Base-by-base conservation (phyloP, 2,888 invertebrate species). In the Candidula unifasciata region DNA sequence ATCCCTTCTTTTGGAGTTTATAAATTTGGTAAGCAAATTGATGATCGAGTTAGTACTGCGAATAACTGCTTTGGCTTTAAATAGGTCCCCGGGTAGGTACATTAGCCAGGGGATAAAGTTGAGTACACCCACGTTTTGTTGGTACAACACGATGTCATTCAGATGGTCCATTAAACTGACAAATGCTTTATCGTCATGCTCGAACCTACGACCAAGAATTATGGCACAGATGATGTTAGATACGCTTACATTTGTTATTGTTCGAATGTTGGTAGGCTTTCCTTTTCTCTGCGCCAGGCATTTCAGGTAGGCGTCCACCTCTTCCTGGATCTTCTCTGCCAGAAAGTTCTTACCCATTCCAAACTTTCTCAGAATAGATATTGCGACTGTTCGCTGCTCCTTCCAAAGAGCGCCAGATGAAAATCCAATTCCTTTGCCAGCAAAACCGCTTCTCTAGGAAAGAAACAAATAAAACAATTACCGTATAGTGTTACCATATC, bases 121-220 rank as follows among this genome's bases (percentile, higher is more conserved):
- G n/a, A n/a, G n/a, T n/a, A n/a, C n/a, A n/a, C n/a, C n/a, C n/a
- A n/a, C n/a, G n/a, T n/a, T n/a, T n/a, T n/a, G n/a, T n/a, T n/a
- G n/a, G n/a, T n/a, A n/a, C n/a, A n/a, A n/a, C n/a, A n/a, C n/a
- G n/a, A n/a, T n/a, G n/a, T n/a, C n/a, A n/a, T n/a, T n/a, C n/a
- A n/a, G n/a, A n/a, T n/a, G n/a, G n/a, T n/a, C n/a, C n/a, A n/a
- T n/a, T n/a, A n/a, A n/a, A n/a, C n/a, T n/a, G n/a, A n/a, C n/a
- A n/a, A n/a, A n/a, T n/a, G n/a, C n/a, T n/a, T n/a, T n/a, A n/a
- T 73, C 73, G 5, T 73, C 73, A 73, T 73, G 24, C 18, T 73
- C 73, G 24, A 73, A 73, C n/a, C 37, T 16, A 3, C 37, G 35
- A 18, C 73, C 73, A 35, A 73, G 16, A 5, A 73, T 35, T 3